Base-by-base conservation (phyloP, 2,113 vertebrate genomes). In the Glaucidium brasilianum region DNA sequence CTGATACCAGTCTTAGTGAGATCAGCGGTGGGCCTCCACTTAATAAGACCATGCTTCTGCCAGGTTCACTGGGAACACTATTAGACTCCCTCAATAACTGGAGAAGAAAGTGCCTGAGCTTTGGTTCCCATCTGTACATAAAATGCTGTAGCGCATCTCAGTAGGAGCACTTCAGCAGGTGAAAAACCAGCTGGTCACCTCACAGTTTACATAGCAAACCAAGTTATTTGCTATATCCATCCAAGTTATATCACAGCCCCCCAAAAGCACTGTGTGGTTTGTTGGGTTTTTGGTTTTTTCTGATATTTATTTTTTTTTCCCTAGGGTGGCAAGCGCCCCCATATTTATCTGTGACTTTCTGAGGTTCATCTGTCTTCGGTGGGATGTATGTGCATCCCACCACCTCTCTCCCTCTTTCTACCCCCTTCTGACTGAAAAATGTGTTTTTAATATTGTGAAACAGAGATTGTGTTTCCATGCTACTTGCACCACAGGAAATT, bases 371-470 rank as follows among this genome's bases (percentile, higher is more conserved):
- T 47, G 35, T 85, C 81, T 85, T 85, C 25, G 2, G 10, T 37
- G 43, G 32, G 49, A 25, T 58, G 29, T 21, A 35, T 18, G 10
- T 58, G 23, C 64, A 62, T 83, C 29, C 12, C 41, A 67, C 39
- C 62, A 18, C n/a, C 13, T 37, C 64, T 83, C 10, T 71, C 45
- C 26, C 26, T 78, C 17, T 47, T 68, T 73, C 60, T 77, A 15
- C 67, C 14, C 50, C 52, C 27, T 80, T 94, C 64, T 86, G 58
- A 25, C 41, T 76, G 69, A 79, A 73, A 97, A 96, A 96, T 90
- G 55, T 96, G 90, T 39, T 96, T 96, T 95, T 77, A 95, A 95
- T 96, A 84, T 78, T 81, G 64, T 92, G 94, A 90, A 94, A 88
- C 30, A 88, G 56, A 90, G 60, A 41, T 4, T 89, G 79, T n/a